Evolutionary conservation across 92 coral and sea anemone species (phyloP), one percentile per base, ranked within the genome.

Genomic region (Actinernus sp.): DNA sequence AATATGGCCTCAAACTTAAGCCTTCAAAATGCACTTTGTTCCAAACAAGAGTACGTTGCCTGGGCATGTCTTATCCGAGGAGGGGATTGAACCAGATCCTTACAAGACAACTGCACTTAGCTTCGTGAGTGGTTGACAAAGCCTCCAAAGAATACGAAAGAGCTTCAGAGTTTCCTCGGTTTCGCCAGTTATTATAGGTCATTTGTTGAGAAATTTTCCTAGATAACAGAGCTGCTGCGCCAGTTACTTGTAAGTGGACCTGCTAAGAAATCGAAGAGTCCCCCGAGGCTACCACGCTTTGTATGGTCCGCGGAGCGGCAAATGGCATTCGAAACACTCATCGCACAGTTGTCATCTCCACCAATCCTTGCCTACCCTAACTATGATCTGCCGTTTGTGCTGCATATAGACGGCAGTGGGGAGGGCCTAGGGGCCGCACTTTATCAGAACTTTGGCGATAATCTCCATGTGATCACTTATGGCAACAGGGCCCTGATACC

Each of bases 101-200:
- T n/a, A n/a, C n/a, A n/a, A n/a, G n/a, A n/a, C n/a, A n/a, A n/a
- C n/a, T n/a, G n/a, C n/a, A n/a, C 47, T 78, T n/a, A n/a, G n/a
- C 47, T 78, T 20, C 46, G 26, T 39, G 71, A 71, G 26, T 79
- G 79, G 68, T 29, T 37, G 47, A 58, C 24, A 4, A 38, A 43
- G 6, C 67, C 68, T 6, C 63, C 78, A 23, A 46, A 54, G 68
- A 73, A 40, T 33, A 33, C 44, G 19, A 68, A 74, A 52, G 77
- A 76, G 31, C 79, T 84, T 1, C 84, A 77, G 52, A 76, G 66
- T 1, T 75, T 83, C 32, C 48, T 78, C 49, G 85, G 85, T 3
- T 77, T 84, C 33, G 91, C 85, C 0, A 76, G 81, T 13, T 71
- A 77, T 46, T 84, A 77, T 45, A 64, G 72, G 14, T 61, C 68